These are phyloP conservation scores for Clamator glandarius DNA, from an alignment of 2,797 vertebrate species.

Conservation along the genomic window DNA sequence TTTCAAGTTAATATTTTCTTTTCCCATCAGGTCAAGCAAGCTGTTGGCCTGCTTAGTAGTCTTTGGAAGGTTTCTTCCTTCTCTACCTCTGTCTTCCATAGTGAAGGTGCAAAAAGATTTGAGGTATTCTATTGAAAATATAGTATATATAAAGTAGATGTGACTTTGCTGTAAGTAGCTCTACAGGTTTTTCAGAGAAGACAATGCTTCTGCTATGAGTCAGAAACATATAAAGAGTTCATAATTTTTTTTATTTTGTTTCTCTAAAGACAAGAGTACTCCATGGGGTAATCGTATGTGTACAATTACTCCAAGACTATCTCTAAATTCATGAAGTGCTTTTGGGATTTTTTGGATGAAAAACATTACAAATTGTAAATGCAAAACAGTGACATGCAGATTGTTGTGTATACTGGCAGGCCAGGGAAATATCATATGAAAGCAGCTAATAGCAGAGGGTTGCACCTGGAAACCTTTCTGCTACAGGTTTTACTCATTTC, in stretches of 20 bases:
- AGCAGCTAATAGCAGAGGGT: background rate
- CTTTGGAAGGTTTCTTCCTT: background rate
- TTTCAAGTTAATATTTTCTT: background rate
- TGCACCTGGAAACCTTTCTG: background rate
- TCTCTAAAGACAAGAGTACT: background rate
- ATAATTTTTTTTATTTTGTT: background rate
- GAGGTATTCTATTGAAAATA: background rate
- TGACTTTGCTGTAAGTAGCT: background rate
- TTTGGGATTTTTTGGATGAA: background rate
- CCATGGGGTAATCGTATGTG: background rate
- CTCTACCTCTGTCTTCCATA: background rate
- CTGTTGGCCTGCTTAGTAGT: background rate
- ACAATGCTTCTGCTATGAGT: background rate
- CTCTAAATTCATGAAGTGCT: background rate
- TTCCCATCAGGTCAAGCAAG: background rate
- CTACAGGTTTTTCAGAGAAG: background rate
- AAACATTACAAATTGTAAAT: background rate
- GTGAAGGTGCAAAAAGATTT: background rate
- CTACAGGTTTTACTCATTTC: background rate
- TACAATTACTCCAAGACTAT: background rate
- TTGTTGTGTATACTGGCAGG: background rate
- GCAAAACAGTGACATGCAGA: background rate
- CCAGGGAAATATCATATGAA: background rate
- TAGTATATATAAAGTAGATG: background rate
- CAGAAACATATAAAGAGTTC: background rate